A percentile compares a stretch with the other conserved stretches of the same genome.
Conservation (phyloP, 2,113 vertebrate species). For the Cathartes aura region DNA sequence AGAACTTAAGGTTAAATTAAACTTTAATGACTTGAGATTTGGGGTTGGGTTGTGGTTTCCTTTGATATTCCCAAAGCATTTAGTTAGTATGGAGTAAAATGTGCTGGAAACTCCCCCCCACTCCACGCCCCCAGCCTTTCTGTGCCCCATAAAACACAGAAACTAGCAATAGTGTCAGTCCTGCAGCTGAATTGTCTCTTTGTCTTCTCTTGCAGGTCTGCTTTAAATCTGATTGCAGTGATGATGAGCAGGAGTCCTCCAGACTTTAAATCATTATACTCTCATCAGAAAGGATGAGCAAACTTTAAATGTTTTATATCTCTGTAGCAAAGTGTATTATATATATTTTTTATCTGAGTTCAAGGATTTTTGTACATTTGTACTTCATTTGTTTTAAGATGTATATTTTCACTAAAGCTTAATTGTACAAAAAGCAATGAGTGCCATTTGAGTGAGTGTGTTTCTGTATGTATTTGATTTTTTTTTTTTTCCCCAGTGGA, state of each 20-base stretch:
- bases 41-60: background rate
- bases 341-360: constrained; percentile 85
- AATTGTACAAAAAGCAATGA: constrained; percentile 88
- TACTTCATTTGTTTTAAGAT: constrained; percentile 92
- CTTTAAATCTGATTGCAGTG: constrained; percentile 81
- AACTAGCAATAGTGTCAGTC: background rate
- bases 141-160: background rate
- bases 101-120: background rate
- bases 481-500: background rate
- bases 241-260: constrained; percentile 81
- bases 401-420: constrained; percentile 92
- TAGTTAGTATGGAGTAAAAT: background rate
- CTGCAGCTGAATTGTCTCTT: background rate
- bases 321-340: constrained; percentile 89
- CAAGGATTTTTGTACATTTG: constrained; percentile 87
- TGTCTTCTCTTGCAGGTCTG: constrained; percentile 82
- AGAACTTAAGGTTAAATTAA: background rate
- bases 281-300: constrained; percentile 78
- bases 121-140: background rate
- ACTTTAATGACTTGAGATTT: background rate
- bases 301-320: constrained; percentile 77
- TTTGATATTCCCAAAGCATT: background rate
- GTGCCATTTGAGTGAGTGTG: constrained; percentile 85
- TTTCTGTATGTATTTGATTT: constrained; percentile 64
- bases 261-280: constrained; percentile 80